phyloP scores from a whole-genome alignment of 2,888 invertebrate genomes.

The Harmothoe impar region DNA sequence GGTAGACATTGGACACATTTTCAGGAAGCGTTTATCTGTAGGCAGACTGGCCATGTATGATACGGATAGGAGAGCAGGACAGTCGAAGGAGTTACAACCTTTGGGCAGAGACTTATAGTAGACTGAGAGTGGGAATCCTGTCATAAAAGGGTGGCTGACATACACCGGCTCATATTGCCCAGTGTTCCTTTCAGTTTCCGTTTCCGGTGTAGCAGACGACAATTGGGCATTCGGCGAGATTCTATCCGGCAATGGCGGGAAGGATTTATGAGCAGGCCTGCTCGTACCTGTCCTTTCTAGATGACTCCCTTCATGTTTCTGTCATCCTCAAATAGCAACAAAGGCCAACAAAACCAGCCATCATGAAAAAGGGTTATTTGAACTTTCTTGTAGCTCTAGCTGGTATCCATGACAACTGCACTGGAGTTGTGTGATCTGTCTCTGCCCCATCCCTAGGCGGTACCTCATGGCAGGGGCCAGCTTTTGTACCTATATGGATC shows the following conservation, averaged over 20 bases:
- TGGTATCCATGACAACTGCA: neutral
- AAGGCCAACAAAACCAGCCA: neutral
- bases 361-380: slow-evolving; percentile 9
- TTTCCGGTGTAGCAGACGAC: slow-evolving; percentile 4
- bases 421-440: neutral
- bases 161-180: neutral
- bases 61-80: too few relatives aligned
- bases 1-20: too few relatives aligned
- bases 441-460: neutral
- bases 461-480: neutral
- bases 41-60: too few relatives aligned
- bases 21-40: too few relatives aligned
- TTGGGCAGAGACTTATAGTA: too few relatives aligned
- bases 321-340: neutral
- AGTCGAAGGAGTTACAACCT: too few relatives aligned
- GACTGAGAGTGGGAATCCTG: too few relatives aligned
- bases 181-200: neutral
- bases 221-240: neutral
- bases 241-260: neutral
- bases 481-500: neutral
- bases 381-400: neutral
- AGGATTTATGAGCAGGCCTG: neutral
- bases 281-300: neutral
- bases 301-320: neutral
- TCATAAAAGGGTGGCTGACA: too few relatives aligned